Evolutionary conservation across 1,140 invertebrate genomes (phyloP).

Genomic region (Bombus breviceps): DNA sequence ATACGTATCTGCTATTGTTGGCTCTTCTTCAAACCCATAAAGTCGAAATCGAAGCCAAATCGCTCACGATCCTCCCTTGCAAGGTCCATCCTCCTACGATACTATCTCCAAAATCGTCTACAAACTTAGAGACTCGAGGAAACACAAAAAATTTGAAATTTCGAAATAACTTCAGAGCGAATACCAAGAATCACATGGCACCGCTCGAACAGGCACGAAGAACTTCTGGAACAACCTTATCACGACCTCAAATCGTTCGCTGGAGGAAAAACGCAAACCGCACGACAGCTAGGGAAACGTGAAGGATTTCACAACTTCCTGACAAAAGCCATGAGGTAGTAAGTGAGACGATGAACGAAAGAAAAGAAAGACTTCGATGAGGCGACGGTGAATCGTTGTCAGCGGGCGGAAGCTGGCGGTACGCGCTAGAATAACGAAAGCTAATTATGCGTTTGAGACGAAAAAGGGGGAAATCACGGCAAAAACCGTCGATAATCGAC

Average conservation of each 20-base stretch:
- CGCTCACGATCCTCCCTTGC: too few relatives aligned
- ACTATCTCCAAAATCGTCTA: too few relatives aligned
- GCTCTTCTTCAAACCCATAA: too few relatives aligned
- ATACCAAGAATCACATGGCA: too few relatives aligned
- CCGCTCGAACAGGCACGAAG: too few relatives aligned
- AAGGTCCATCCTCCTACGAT: too few relatives aligned
- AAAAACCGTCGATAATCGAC: slow-evolving; percentile 74
- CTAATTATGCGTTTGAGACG: slow-evolving; percentile 71
- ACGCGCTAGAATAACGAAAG: slow-evolving; percentile 78
- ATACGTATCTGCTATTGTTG: too few relatives aligned
- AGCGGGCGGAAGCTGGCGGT: slow-evolving; percentile 61
- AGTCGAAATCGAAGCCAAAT: too few relatives aligned
- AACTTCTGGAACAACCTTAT: neutral
- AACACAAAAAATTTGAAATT: too few relatives aligned
- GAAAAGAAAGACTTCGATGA: slow-evolving; percentile 12
- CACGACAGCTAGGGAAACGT: slow-evolving; percentile 40
- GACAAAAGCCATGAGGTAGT: neutral
- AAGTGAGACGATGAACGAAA: neutral
- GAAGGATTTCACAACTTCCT: slow-evolving; percentile 35
- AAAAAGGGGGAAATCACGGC: slow-evolving; percentile 54
- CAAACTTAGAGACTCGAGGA: too few relatives aligned
- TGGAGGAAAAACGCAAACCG: slow-evolving; percentile 3
- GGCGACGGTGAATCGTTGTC: slow-evolving; percentile 57
- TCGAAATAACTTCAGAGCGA: too few relatives aligned
- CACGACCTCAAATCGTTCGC: neutral